These are phyloP conservation scores for Halisarca cf. caerulea DNA, from an alignment of 37 sponge, comb jelly and placozoan species.

Conservation along the genomic window DNA sequence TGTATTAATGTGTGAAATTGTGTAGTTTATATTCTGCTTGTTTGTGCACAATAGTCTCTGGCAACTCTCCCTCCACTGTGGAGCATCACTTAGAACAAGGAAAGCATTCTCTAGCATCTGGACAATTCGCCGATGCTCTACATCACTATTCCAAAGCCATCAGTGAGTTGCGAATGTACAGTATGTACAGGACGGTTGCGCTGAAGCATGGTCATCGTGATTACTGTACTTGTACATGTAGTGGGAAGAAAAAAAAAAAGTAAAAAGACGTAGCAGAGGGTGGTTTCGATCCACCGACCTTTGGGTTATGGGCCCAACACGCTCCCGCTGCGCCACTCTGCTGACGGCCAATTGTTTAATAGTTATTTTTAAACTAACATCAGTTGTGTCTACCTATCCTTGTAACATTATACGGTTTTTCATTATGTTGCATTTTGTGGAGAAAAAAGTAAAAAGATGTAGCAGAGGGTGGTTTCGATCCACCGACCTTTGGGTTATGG, in stretches of 20 bases:
- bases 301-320: slow-evolving; percentile 97
- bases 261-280: slow-evolving; percentile 78
- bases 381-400: too few species aligned
- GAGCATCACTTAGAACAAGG: slow-evolving; percentile 83
- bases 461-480: slow-evolving; percentile 94
- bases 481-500: too few species aligned
- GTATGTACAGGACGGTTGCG: too few species aligned
- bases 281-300: slow-evolving; percentile 97
- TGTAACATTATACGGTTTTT: too few species aligned
- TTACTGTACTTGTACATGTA: too few species aligned
- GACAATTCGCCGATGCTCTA: slow-evolving; percentile 84
- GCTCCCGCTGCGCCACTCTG: slow-evolving; percentile 96
- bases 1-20: too few species aligned
- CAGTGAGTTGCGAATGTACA: slow-evolving; percentile 51
- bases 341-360: slow-evolving; percentile 12
- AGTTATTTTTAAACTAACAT: not conserved
- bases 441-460: slow-evolving; percentile 38
- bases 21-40: too few species aligned
- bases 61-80: slow-evolving; percentile 19
- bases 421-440: too few species aligned
- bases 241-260: slow-evolving; percentile 20
- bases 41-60: not conserved
- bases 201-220: too few species aligned
- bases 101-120: slow-evolving; percentile 76
- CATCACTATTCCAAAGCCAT: slow-evolving; percentile 88